Evolutionary conservation across 2,888 invertebrate species (phyloP), one percentile per base, ranked within the genome.

Genomic region (Sipha maydis): DNA sequence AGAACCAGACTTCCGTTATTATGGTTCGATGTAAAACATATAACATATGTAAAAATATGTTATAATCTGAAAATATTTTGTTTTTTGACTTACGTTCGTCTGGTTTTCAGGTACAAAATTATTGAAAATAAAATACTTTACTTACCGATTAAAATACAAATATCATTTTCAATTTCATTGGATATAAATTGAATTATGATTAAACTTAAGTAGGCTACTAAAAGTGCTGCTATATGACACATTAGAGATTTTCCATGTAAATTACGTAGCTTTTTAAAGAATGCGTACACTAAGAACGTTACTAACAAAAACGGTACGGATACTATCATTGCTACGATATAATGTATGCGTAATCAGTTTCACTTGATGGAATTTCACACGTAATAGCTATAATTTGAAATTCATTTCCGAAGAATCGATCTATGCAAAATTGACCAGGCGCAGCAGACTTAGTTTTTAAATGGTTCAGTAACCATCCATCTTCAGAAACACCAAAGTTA

Each of bases 181-280:
- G 90, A 89, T 9, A 89, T 89, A n/a, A 91, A 79, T 89, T 91
- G 91, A 9, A 91, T 90, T 4, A 90, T 38, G 38, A 91, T 90
- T 41, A 91, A 90, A 54, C 90, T 90, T 8, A 90, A 73, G 90
- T 91, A 91, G 28, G 91, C 91, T 11, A 91, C 83, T 31, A 90
- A 85, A 2, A 92, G 90, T 34, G 91, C 90, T 14, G 90, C 75
- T 21, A 91, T 91, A 85, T 92, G 91, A 78, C 91, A 91, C 90
- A 91, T 90, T 56, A 92, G 90, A 28, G 90, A 90, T 48, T 91
- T 90, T 9, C 92, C 92, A 69, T 91, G 91, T 9, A 91, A 90
- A 90, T 94, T 94, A 89, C 93, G 92, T 21, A 94, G 91, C 90
- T 93, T 93, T 21, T 92, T 93, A 56, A 94, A 93, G 89, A 92